Conservation (phyloP, 1,140 invertebrate species). For the Caerostris darwini region DNA sequence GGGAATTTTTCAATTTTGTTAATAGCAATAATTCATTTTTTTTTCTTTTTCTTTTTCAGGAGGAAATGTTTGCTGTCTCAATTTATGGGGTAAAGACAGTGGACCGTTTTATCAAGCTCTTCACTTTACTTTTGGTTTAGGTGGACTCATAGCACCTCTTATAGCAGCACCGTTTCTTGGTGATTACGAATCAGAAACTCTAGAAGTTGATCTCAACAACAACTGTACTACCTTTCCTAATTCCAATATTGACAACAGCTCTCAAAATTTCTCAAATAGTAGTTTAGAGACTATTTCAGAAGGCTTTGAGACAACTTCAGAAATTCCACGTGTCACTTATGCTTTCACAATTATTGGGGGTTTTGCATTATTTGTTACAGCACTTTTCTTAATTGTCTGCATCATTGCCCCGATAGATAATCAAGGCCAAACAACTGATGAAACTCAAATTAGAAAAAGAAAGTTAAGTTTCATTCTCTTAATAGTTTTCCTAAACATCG, state of each 20-base stretch:
- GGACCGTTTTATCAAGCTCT: slow-evolving; percentile 84
- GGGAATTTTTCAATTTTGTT: background rate
- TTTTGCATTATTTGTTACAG: slow-evolving; percentile 41
- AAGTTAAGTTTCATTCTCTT: slow-evolving; percentile 78
- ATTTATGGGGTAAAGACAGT: slow-evolving; percentile 83
- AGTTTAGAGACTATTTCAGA: background rate
- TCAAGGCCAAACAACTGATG: slow-evolving; percentile 79
- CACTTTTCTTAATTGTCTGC: slow-evolving; percentile 80
- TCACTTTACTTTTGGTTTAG: slow-evolving; percentile 84
- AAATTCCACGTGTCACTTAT: slow-evolving; percentile 49
- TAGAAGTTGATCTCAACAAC: background rate
- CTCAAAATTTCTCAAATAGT: background rate
- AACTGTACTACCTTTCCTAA: background rate
- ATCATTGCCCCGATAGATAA: slow-evolving; percentile 81
- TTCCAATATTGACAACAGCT: background rate
- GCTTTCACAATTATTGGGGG: slow-evolving; percentile 54
- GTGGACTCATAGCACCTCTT: slow-evolving; percentile 84
- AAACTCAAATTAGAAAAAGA: slow-evolving; percentile 36
- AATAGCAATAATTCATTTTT: background rate
- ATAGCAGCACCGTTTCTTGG: slow-evolving; percentile 83
- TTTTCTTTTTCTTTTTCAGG: slow-evolving; percentile 32
- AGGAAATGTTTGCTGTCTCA: slow-evolving; percentile 83
- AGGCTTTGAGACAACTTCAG: background rate
- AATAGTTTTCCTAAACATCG: slow-evolving; percentile 81
- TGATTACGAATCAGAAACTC: too few relatives aligned